These are phyloP conservation scores for Dendronephthya gigantea DNA, from an alignment of 64 coral and sea anemone genomes.

Conservation along the genomic window DNA sequence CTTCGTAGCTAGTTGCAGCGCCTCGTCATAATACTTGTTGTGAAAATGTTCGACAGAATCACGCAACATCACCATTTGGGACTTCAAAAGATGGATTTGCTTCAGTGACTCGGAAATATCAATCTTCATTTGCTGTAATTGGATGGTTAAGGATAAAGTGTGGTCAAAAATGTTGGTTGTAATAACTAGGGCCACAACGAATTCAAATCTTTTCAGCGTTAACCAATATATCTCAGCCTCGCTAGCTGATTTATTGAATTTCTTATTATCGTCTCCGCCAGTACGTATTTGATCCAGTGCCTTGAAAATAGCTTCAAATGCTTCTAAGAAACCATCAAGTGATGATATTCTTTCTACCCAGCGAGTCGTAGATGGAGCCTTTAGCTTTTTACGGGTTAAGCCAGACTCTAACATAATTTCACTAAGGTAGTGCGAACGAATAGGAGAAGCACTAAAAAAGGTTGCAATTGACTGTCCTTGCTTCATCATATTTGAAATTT, in stretches of 20 bases:
- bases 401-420: background rate
- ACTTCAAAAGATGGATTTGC: too few species aligned
- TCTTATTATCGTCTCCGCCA: background rate
- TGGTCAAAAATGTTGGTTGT: too few species aligned
- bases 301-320: too few species aligned
- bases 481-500: slow-evolving; percentile 19
- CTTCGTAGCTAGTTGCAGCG: slow-evolving; percentile 27
- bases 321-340: background rate
- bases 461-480: slow-evolving; percentile 7
- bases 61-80: background rate
- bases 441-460: slow-evolving; percentile 10
- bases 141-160: too few species aligned
- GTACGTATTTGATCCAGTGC: background rate
- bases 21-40: slow-evolving; percentile 33
- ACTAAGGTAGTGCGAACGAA: background rate
- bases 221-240: too few species aligned
- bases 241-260: background rate
- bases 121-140: too few species aligned
- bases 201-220: too few species aligned
- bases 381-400: background rate
- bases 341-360: background rate
- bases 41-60: slow-evolving; percentile 21
- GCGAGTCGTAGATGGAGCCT: background rate
- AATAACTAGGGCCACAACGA: too few species aligned
- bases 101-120: too few species aligned